phyloP scores from a whole-genome alignment of 2,113 vertebrate species.

The Tetrax tetrax region DNA sequence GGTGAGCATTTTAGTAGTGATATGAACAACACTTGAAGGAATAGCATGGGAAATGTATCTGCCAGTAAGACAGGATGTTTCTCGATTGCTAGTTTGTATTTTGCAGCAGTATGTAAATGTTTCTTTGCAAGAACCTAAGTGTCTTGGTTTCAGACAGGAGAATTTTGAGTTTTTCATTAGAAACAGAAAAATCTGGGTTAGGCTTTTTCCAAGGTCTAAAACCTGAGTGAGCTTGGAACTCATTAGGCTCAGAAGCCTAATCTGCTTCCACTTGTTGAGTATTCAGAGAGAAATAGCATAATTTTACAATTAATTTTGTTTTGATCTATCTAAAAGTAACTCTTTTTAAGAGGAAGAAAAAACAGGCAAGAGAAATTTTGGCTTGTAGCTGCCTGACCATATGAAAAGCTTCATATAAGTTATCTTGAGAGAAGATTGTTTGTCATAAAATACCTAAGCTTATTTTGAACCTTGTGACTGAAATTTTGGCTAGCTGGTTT shows the following conservation, averaged over 20 bases:
- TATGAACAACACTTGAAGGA: not conserved
- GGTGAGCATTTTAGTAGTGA: not conserved
- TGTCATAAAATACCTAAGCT: not conserved
- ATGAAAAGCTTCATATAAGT: not conserved
- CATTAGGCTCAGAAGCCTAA: not conserved
- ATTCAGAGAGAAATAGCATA: not conserved
- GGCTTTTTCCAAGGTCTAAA: not conserved
- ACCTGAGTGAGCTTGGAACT: accelerated
- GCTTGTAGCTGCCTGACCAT: not conserved
- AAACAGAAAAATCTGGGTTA: not conserved
- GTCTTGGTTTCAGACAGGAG: not conserved
- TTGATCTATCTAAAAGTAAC: not conserved
- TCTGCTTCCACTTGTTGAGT: not conserved
- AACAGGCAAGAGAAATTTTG: not conserved
- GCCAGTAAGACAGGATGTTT: not conserved
- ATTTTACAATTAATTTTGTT: not conserved
- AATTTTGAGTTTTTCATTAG: not conserved
- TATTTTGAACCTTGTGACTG: not conserved
- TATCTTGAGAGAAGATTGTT: not conserved
- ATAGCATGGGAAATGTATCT: not conserved
- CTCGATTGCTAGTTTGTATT: not conserved
- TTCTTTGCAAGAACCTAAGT: not conserved
- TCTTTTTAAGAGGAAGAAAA: not conserved
- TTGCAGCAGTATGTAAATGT: not conserved
- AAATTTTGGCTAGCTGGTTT: not conserved